Evolutionary conservation across 2,888 invertebrate species (phyloP).

Genomic region (Acronicta psi): DNA sequence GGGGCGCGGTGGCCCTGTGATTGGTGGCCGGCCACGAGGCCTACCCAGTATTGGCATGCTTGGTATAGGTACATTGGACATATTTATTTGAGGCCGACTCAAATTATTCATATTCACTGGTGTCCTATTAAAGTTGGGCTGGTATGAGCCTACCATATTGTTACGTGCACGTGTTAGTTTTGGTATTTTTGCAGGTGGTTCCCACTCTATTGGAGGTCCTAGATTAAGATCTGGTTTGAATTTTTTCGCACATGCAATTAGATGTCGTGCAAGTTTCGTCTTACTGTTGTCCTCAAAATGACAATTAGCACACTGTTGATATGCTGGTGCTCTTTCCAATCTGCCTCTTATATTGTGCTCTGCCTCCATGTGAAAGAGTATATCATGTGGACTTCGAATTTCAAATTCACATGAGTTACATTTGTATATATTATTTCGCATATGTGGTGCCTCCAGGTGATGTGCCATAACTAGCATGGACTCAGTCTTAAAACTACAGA

Average conservation of each 20-base stretch:
- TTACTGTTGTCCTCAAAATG: conserved; percentile 98
- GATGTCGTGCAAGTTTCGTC: conserved; percentile 96
- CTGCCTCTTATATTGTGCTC: conserved; percentile 97
- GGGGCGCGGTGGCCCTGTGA: conserved; percentile 72
- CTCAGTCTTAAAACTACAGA: conserved; percentile 97
- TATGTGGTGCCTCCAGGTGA: conserved; percentile 97
- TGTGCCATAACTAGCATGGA: conserved; percentile 95
- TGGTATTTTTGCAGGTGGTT: conserved; percentile 98
- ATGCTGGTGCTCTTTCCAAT: conserved; percentile 95
- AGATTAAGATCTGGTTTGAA: conserved; percentile 96
- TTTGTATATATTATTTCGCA: conserved; percentile 95
- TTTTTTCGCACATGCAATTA: conserved; percentile 96
- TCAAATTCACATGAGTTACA: conserved; percentile 96
- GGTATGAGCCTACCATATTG: conserved; percentile 82
- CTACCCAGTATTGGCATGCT: conserved; percentile 77
- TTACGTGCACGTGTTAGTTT: conserved; percentile 87
- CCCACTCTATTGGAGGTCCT: conserved; percentile 96
- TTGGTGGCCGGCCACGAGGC: conserved; percentile 85
- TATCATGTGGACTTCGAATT: conserved; percentile 96
- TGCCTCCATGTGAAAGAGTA: conserved; percentile 97
- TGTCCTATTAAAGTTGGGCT: conserved; percentile 84
- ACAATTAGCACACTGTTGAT: conserved; percentile 98
- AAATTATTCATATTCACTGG: conserved; percentile 83
- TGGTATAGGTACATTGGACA: conserved; percentile 68
- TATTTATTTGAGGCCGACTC: conserved; percentile 76